Evolutionary conservation across 2,797 vertebrate species (phyloP), one percentile per base, ranked within the genome.

Genomic region (Buphagus erythrorhynchus): DNA sequence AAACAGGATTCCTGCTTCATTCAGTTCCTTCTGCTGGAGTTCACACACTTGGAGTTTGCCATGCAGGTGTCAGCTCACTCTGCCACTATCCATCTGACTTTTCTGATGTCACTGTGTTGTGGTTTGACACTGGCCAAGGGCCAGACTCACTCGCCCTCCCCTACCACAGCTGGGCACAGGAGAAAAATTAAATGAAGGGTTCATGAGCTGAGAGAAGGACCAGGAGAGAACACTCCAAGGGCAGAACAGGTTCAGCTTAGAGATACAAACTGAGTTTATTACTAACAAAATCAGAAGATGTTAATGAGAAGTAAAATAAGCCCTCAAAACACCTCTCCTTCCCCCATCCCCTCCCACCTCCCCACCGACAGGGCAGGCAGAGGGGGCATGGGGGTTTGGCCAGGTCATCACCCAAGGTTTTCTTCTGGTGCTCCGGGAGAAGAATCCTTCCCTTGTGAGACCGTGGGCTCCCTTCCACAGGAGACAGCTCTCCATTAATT

Each of bases 381-480:
- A 28, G 9, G 14, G 24, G 7, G 4, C 40, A 0, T 11, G 42
- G 15, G 5, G 14, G 1, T 40, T 43, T 22, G 51, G 11, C 40
- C 42, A 28, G 35, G 10, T 79, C 18, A 8, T 22, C 42, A 7
- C 42, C 35, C 0, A 1, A 57, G 18, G 4, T 57, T 48, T 40
- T 33, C 76, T 57, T 67, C 7, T 4, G 2, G 14, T 46, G 28
- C 14, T 46, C 22, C 2, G 5, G 28, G 17, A 66, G 9, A 26
- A 22, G 13, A 55, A 3, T 46, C 40, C 21, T 38, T 45, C 8
- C 8, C 14, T 9, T 48, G 14, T 11, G 29, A 38, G 9, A 5
- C 29, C 1, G 0, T 22, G 51, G 51, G 62, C 18, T 38, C 22
- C 4, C 22, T 18, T 62, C 33, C 5, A 9, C 0, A 0, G 9